Percentiles rank a stretch among this genome's conserved stretches.
These are phyloP conservation scores for Drosophila suzukii DNA, from an alignment of 1,140 invertebrate genomes.

Conservation along the genomic window DNA sequence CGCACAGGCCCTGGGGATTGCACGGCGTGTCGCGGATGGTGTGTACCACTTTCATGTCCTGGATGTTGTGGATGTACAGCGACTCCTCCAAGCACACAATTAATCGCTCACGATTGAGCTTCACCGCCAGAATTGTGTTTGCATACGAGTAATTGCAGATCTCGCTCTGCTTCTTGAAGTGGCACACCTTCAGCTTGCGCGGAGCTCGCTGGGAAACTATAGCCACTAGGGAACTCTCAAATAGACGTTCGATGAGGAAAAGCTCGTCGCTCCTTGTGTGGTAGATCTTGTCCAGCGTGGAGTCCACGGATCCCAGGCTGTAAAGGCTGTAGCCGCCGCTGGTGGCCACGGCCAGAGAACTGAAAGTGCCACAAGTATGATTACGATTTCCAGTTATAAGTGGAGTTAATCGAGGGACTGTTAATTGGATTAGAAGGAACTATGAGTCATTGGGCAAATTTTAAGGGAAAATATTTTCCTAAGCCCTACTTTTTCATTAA, in stretches of 20 bases:
- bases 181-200: constrained; percentile 97
- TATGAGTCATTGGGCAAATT: neutral
- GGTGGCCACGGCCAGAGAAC: constrained; percentile 96
- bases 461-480: no score
- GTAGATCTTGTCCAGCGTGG: constrained; percentile 93
- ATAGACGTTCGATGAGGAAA: constrained; percentile 97
- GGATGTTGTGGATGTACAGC: constrained; percentile 99
- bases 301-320: constrained; percentile 93
- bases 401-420: no score
- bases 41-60: constrained; percentile 99
- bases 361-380: constrained; percentile 84
- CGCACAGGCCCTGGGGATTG: constrained; percentile 96
- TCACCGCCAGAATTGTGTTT: constrained; percentile 98
- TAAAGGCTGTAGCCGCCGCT: constrained; percentile 95
- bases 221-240: constrained; percentile 98
- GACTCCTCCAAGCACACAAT: constrained; percentile 99
- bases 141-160: constrained; percentile 99
- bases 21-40: constrained; percentile 99
- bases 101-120: constrained; percentile 96
- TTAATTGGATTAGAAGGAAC: neutral
- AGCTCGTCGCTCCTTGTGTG: constrained; percentile 89
- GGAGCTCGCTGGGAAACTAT: constrained; percentile 96
- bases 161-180: constrained; percentile 99
- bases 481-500: no score
- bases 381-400: neutral